Evolutionary conservation across 2,888 invertebrate genomes (phyloP).

Genomic region (Hirtodrosophila trivittata): DNA sequence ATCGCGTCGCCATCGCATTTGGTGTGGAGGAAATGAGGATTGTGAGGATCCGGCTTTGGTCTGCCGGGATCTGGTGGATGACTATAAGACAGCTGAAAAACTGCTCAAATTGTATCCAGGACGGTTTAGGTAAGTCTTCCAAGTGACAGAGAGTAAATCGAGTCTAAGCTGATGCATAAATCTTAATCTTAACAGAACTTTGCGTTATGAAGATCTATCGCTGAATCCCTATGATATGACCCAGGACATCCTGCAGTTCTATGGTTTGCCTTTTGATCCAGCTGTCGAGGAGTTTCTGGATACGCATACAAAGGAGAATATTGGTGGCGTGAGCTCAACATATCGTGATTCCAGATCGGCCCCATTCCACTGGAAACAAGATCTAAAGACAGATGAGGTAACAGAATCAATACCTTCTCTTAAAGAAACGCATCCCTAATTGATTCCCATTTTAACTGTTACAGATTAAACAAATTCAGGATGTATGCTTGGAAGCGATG

Average conservation of each 20-base stretch:
- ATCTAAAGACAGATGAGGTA: conserved; percentile 89
- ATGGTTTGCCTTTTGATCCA: conserved; percentile 88
- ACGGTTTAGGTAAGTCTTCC: conserved; percentile 89
- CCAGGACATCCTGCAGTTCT: conserved; percentile 89
- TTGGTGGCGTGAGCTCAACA: conserved; percentile 93
- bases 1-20: conserved; percentile 91
- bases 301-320: conserved; percentile 91
- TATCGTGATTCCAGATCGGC: conserved; percentile 93
- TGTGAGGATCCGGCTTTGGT: conserved; percentile 91
- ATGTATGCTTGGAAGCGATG: conserved; percentile 91
- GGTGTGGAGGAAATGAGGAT: conserved; percentile 89
- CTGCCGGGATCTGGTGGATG: conserved; percentile 92
- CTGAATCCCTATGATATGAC: conserved; percentile 89
- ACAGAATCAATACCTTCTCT: conserved; percentile 1
- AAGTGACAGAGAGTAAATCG: too few relatives aligned
- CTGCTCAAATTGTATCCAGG: conserved; percentile 88
- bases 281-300: conserved; percentile 90
- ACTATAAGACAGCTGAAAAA: conserved; percentile 90
- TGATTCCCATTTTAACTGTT: too few relatives aligned
- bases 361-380: conserved; percentile 93
- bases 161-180: too few relatives aligned
- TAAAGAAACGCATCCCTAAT: too few relatives aligned
- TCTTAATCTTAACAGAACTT: conserved; percentile 85
- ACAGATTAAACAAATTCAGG: conserved; percentile 85
- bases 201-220: conserved; percentile 94